phyloP scores from a whole-genome alignment of 2,797 vertebrate genomes.

The Pipistrellus pygmaeus region DNA sequence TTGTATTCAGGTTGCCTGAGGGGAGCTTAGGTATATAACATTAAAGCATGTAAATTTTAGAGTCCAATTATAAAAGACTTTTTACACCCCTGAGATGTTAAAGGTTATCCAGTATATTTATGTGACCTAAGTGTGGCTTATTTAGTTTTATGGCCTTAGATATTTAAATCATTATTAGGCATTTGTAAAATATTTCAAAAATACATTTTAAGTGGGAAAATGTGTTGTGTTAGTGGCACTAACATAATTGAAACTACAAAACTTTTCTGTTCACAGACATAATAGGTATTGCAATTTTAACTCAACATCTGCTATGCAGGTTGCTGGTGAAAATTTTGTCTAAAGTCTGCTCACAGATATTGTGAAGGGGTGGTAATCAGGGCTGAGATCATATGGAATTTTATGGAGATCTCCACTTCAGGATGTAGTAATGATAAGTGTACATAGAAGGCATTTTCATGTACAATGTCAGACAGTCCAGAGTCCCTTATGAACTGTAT shows the following conservation, averaged over 20 bases:
- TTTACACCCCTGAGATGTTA: constrained; percentile 70
- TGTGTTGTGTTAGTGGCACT: constrained; percentile 82
- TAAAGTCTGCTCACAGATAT: constrained; percentile 84
- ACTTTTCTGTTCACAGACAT: constrained; percentile 79
- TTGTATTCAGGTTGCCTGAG: constrained; percentile 44
- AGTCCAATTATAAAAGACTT: constrained; percentile 70
- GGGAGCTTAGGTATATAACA: constrained; percentile 52
- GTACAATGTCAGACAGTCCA: constrained; percentile 77
- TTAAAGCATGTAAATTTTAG: constrained; percentile 76
- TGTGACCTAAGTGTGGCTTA: constrained; percentile 73
- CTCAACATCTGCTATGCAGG: constrained; percentile 89
- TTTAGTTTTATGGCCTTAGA: constrained; percentile 80
- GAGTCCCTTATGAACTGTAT: constrained; percentile 65
- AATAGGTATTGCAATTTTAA: constrained; percentile 81
- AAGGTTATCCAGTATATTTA: constrained; percentile 74
- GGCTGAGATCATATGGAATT: constrained; percentile 83
- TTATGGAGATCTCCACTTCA: constrained; percentile 86
- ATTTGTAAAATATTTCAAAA: constrained; percentile 84
- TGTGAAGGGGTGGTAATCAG: constrained; percentile 72
- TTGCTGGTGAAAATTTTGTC: constrained; percentile 86
- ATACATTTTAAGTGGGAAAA: constrained; percentile 81
- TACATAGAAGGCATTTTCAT: constrained; percentile 84
- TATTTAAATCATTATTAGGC: constrained; percentile 85
- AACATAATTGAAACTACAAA: constrained; percentile 84
- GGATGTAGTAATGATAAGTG: constrained; percentile 85